Conservation (phyloP, 2,797 vertebrate genomes). For the Danio albolineatus region DNA sequence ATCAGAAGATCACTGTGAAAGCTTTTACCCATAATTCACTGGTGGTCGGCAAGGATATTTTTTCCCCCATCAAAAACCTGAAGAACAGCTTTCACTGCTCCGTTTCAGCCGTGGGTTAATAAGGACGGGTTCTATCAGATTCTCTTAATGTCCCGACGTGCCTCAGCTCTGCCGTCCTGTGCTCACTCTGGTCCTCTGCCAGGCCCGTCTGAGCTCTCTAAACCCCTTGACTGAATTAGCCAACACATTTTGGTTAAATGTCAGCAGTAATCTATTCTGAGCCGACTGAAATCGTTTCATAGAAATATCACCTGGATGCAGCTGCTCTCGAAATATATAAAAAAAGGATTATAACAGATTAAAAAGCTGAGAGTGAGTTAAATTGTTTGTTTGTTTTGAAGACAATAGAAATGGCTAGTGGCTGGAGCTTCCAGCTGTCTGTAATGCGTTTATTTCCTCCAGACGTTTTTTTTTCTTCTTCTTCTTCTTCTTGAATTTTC, state of each 20-base stretch:
- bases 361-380: slow-evolving; percentile 22
- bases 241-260: slow-evolving; percentile 50
- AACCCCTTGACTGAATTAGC: slow-evolving; percentile 49
- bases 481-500: background rate
- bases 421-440: background rate
- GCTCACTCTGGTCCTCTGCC: slow-evolving; percentile 33
- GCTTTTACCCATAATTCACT: slow-evolving; percentile 33
- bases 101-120: slow-evolving; percentile 33
- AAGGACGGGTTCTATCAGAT: slow-evolving; percentile 30
- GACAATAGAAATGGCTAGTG: slow-evolving; percentile 23
- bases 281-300: slow-evolving; percentile 23
- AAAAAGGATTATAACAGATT: slow-evolving; percentile 47
- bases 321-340: slow-evolving; percentile 33
- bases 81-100: slow-evolving; percentile 16
- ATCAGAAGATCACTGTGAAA: slow-evolving; percentile 21
- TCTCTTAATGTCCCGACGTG: background rate
- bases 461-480: background rate
- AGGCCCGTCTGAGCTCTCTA: slow-evolving; percentile 37
- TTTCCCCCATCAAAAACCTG: background rate
- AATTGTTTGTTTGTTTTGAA: slow-evolving; percentile 37
- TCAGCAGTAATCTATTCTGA: slow-evolving; percentile 51
- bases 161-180: slow-evolving; percentile 5
- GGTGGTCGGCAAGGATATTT: slow-evolving; percentile 2
- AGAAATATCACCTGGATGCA: slow-evolving; percentile 51
- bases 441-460: background rate